These are phyloP conservation scores for Drosophila diplacantha DNA, from an alignment of 2,888 invertebrate species.

Conservation along the genomic window DNA sequence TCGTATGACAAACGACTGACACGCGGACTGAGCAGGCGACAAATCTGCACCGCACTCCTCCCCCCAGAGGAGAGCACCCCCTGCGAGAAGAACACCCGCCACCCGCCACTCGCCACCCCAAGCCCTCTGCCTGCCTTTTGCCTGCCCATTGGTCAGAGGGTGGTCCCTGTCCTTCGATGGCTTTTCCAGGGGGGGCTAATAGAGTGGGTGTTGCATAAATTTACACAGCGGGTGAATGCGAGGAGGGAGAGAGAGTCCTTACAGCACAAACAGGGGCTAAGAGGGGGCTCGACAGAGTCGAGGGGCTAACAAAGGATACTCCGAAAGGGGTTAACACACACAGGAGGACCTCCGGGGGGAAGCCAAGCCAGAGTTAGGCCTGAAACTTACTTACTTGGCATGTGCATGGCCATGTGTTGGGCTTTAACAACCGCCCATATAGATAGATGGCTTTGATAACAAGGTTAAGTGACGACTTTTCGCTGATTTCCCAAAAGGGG, in stretches of 20 bases:
- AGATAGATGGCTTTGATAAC: slow-evolving; percentile 63
- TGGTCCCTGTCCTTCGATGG: slow-evolving; percentile 15
- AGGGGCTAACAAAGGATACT: slow-evolving; percentile 4
- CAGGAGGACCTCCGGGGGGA: not conserved
- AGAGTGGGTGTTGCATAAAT: slow-evolving; percentile 44
- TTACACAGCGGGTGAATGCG: slow-evolving; percentile 12
- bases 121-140: slow-evolving; percentile 35
- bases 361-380: slow-evolving; percentile 10
- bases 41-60: slow-evolving; percentile 49
- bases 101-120: not conserved
- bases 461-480: slow-evolving; percentile 47
- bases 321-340: slow-evolving; percentile 1
- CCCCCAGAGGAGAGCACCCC: not conserved
- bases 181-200: slow-evolving; percentile 8
- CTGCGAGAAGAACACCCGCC: not conserved
- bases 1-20: slow-evolving; percentile 67
- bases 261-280: not conserved
- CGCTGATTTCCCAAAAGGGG: not conserved
- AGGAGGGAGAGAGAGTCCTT: not conserved
- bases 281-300: not conserved
- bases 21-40: slow-evolving; percentile 70
- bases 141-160: slow-evolving; percentile 60
- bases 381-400: slow-evolving; percentile 29
- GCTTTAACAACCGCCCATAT: slow-evolving; percentile 59
- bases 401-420: slow-evolving; percentile 49